Conservation (phyloP, 2,888 invertebrate species). For the Tiliacea citrago region DNA sequence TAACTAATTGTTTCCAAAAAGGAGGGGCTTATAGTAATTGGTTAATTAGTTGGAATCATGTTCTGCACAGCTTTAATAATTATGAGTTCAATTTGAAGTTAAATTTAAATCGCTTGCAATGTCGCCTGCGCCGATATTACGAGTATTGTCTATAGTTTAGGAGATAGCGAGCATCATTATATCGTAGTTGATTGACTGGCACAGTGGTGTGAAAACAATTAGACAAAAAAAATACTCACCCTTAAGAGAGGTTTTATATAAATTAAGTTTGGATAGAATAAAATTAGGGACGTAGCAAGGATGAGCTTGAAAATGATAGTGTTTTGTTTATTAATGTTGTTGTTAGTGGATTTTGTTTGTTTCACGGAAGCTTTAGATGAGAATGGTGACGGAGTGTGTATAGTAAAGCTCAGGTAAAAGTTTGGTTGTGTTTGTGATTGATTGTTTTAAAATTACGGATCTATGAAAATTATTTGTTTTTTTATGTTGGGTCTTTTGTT, state of each 20-base stretch:
- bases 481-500: neutral
- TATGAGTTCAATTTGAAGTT: conserved; percentile 24
- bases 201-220: conserved; percentile 63
- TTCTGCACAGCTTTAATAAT: conserved; percentile 4
- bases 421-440: neutral
- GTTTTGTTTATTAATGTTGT: conserved; percentile 58
- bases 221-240: neutral
- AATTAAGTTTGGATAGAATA: conserved; percentile 3
- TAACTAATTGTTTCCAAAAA: no score
- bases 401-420: conserved; percentile 72
- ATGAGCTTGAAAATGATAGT: conserved; percentile 65
- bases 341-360: conserved; percentile 51
- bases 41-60: conserved; percentile 25
- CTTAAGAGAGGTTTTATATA: neutral
- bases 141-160: conserved; percentile 68
- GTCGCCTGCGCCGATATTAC: conserved; percentile 54
- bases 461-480: neutral
- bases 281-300: conserved; percentile 8
- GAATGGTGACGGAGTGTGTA: conserved; percentile 74
- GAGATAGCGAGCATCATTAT: conserved; percentile 69
- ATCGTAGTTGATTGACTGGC: conserved; percentile 63
- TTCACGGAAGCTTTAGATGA: conserved; percentile 64
- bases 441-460: neutral
- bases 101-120: conserved; percentile 47
- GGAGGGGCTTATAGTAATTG: no score